Evolutionary conservation across 1,140 invertebrate genomes (phyloP).

Genomic region (Archivesica marissinica): DNA sequence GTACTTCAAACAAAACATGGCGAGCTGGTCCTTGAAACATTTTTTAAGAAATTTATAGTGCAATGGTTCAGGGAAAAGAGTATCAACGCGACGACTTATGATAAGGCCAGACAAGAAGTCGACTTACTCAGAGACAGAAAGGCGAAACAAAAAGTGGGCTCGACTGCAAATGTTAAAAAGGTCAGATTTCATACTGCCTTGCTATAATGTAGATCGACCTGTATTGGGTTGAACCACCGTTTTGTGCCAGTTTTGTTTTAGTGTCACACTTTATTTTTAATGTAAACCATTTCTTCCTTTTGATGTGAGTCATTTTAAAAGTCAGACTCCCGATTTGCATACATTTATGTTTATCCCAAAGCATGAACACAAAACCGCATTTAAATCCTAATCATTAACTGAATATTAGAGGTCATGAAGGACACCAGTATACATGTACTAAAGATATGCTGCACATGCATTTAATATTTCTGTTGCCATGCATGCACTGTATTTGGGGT

Average conservation of each 20-base stretch:
- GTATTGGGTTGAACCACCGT: not conserved
- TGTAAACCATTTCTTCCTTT: not conserved
- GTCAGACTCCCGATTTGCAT: not conserved
- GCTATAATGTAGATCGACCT: not conserved
- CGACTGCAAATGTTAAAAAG: not conserved
- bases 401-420: no score
- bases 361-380: not conserved
- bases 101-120: not conserved
- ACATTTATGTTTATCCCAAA: not conserved
- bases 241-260: not conserved
- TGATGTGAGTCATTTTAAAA: not conserved
- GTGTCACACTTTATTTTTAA: not conserved
- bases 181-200: not conserved
- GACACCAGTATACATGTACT: no score
- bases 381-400: no score
- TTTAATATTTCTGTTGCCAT: no score
- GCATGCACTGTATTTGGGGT: no score
- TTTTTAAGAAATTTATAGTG: not conserved
- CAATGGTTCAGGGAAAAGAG: not conserved
- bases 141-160: not conserved
- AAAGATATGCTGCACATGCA: no score
- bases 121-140: not conserved
- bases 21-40: not conserved
- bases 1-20: not conserved
- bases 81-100: not conserved